Base-by-base conservation (phyloP, 2,113 vertebrate species). In the Chauna torquata region DNA sequence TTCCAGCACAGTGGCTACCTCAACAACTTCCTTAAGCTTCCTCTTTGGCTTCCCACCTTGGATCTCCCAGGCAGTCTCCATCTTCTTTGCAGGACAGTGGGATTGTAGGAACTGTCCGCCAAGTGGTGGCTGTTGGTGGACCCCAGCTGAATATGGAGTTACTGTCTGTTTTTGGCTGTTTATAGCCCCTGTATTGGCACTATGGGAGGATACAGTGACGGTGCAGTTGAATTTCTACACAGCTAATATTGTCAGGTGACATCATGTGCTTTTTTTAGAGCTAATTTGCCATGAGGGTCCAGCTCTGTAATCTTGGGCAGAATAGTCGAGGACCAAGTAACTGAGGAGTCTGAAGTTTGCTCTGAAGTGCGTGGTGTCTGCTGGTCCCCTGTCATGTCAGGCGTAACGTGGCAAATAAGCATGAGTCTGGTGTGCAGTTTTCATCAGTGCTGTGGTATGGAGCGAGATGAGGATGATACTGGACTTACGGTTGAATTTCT, bases 161-260 rank as follows among this genome's bases (percentile, higher is more conserved):
- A n/a, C 11, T 90, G n/a, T 30, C 30, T 81, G 45, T 25, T 16
- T 87, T 89, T 86, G 19, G 49, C 3, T 65, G 12, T 55, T 59
- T 40, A 1, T 50, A 38, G 50, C 22, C 8, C 6, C 2, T 20
- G 2, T 4, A 6, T 23, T 70, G 19, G 18, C 3, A 0, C 6
- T 34, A 30, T 45, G 66, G 12, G 20, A 61, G 64, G 62, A 34
- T 16, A 2, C 24, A 32, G 58, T 38, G 27, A 30, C 42, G 28
- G 11, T 23, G 40, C 6, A 10, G 30, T 58, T 86, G 57, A n/a
- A 72, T 87, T 70, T 30, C 23, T 42, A 3, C 4, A 0, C 5
- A 14, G 36, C 20, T 61, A 1, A 22, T 71, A 10, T 25, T 70
- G 23, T 74, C 40, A 32, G 72, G 10, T 88, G 50, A 42, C 20